Conservation (phyloP, 2,888 invertebrate species). For the Machimus atricapillus region DNA sequence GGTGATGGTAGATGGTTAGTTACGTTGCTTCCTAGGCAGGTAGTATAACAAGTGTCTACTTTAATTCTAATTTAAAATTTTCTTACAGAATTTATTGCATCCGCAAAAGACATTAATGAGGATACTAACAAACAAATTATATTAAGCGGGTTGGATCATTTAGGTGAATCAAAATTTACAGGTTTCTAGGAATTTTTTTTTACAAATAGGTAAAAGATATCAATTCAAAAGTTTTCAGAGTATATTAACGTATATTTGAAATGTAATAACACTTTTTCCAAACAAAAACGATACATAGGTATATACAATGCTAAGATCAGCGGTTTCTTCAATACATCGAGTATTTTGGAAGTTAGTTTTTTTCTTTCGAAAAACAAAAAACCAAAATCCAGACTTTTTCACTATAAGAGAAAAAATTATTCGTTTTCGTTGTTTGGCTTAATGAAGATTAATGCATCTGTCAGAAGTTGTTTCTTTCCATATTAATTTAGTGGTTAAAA, state of each 20-base stretch:
- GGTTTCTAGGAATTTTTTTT: no score
- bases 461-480: not conserved
- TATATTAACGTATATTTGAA: no score
- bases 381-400: not conserved
- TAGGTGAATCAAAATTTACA: no score
- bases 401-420: not conserved
- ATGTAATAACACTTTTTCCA: no score
- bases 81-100: not conserved
- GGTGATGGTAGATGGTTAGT: not conserved
- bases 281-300: no score
- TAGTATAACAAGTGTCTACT: not conserved
- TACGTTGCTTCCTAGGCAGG: not conserved
- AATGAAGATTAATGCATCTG: not conserved
- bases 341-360: not conserved
- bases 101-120: no score
- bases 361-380: not conserved
- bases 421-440: not conserved
- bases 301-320: no score
- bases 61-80: not conserved
- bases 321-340: no score
- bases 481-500: not conserved
- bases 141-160: no score
- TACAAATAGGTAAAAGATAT: no score
- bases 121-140: no score
- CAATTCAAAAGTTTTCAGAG: no score